These are phyloP conservation scores for Spodoptera frugiperda DNA, from an alignment of 1,140 invertebrate species.

Conservation along the genomic window DNA sequence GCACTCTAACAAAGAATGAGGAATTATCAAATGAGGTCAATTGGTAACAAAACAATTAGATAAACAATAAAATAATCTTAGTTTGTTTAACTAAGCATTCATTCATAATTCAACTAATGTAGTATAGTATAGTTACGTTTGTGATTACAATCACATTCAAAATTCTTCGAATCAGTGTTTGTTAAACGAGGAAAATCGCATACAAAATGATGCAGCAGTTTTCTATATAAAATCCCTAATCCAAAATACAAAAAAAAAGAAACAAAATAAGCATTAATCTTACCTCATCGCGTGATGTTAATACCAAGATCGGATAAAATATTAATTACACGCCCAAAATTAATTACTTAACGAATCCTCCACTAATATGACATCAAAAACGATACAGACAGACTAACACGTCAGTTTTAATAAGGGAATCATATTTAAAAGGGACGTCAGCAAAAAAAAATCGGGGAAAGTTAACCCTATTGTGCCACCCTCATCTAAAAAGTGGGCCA, in stretches of 20 bases:
- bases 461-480: constrained; percentile 71
- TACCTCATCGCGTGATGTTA: constrained; percentile 38
- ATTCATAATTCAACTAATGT: not conserved
- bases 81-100: not conserved
- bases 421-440: constrained; percentile 71
- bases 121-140: not conserved
- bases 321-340: constrained; percentile 37
- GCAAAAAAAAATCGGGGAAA: constrained; percentile 80
- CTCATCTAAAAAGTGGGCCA: constrained; percentile 82
- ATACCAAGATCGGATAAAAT: not conserved
- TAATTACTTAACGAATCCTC: constrained; percentile 35
- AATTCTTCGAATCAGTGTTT: not conserved
- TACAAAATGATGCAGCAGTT: not conserved
- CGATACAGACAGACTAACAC: constrained; percentile 9
- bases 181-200: not conserved
- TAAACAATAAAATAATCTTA: not conserved
- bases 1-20: not conserved
- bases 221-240: not conserved
- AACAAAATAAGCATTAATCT: constrained; percentile 11
- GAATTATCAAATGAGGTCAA: constrained; percentile 30
- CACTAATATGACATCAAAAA: constrained; percentile 2
- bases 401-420: constrained; percentile 52
- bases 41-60: not conserved
- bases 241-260: not conserved
- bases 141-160: not conserved